phyloP scores from a whole-genome alignment of 1,140 invertebrate species.

The Pinna nobilis region DNA sequence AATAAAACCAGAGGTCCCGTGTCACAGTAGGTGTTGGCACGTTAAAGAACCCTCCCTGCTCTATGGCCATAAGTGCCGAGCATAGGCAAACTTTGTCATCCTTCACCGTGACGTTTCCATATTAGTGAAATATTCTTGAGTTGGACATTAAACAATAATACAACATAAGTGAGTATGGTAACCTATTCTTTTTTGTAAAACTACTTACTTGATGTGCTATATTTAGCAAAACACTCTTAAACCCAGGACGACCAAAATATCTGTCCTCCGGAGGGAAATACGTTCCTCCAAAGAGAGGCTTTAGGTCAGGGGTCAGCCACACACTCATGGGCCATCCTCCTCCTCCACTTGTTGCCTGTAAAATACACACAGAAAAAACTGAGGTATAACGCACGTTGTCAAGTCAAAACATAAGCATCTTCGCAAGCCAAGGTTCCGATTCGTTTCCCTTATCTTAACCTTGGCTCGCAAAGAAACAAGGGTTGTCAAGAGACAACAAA shows the following conservation, averaged over 20 bases:
- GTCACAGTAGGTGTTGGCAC: too few relatives aligned
- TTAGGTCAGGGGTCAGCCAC: conserved; percentile 91
- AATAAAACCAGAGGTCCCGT: too few relatives aligned
- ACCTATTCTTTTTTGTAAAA: not conserved
- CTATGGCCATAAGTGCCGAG: too few relatives aligned
- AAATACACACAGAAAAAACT: not conserved
- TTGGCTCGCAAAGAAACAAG: too few relatives aligned
- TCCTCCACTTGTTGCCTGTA: conserved; percentile 85
- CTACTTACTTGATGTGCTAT: conserved; percentile 71
- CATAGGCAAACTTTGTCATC: too few relatives aligned
- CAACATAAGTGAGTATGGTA: too few relatives aligned
- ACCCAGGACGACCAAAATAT: conserved; percentile 86
- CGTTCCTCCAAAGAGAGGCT: conserved; percentile 90
- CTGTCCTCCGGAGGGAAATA: conserved; percentile 87
- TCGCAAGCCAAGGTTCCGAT: not conserved
- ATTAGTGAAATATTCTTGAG: too few relatives aligned
- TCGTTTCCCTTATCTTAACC: not conserved
- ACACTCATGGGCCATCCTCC: conserved; percentile 97
- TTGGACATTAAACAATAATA: too few relatives aligned
- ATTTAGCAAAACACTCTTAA: conserved; percentile 84
- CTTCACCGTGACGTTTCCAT: too few relatives aligned
- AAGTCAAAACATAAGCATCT: not conserved
- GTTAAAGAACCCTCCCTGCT: too few relatives aligned
- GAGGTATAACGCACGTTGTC: not conserved
- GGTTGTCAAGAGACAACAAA: too few relatives aligned